Conservation (phyloP, 2,888 invertebrate species). For the Latrodectus hesperus region DNA sequence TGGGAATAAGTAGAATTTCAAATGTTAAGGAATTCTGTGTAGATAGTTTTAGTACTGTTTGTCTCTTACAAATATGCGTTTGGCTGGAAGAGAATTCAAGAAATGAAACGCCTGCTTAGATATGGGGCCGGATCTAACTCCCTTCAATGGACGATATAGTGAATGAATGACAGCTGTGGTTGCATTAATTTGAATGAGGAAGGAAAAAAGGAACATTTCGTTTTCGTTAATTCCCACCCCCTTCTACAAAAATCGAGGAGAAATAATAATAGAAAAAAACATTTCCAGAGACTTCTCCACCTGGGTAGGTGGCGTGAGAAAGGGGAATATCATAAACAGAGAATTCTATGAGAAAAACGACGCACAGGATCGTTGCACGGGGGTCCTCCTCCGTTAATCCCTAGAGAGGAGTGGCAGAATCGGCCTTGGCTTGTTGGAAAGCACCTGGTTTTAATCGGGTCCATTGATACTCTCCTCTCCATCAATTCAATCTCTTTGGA, state of each 20-base stretch:
- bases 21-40: no score
- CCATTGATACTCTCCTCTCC: conserved; percentile 41
- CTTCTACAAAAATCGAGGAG: neutral
- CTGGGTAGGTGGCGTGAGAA: conserved; percentile 65
- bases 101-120: no score
- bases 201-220: no score
- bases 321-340: conserved; percentile 30
- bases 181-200: no score
- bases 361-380: conserved; percentile 19
- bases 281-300: conserved; percentile 16
- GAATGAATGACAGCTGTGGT: no score
- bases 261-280: no score
- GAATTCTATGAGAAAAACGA: conserved; percentile 49
- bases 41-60: no score
- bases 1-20: no score
- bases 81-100: no score
- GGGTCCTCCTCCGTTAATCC: conserved; percentile 45
- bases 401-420: conserved; percentile 22
- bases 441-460: conserved; percentile 65
- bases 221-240: neutral
- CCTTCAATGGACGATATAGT: no score
- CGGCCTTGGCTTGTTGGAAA: conserved; percentile 52
- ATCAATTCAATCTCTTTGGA: conserved; percentile 20
- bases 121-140: no score
- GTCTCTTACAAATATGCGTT: no score